Evolutionary conservation across 2,888 invertebrate genomes (phyloP).

Genomic region (Baccha elongata): DNA sequence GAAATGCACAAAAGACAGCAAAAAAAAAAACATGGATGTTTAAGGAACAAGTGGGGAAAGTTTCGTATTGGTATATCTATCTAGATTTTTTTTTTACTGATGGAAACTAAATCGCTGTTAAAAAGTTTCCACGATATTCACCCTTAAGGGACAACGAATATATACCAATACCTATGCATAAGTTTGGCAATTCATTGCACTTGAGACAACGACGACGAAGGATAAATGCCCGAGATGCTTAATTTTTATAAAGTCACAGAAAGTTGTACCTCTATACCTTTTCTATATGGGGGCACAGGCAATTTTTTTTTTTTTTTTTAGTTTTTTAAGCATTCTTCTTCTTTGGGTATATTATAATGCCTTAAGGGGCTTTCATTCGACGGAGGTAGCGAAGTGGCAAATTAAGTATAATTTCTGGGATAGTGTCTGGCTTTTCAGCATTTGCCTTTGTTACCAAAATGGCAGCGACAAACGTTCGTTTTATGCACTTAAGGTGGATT

Average conservation of each 20-base stretch:
- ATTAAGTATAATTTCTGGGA: constrained; percentile 62
- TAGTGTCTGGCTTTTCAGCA: constrained; percentile 1
- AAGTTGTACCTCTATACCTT: constrained; percentile 30
- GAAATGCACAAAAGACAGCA: constrained; percentile 54
- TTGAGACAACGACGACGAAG: constrained; percentile 31
- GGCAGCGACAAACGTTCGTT: constrained; percentile 24
- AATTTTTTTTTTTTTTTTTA: constrained; percentile 13
- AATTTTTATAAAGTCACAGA: constrained; percentile 50
- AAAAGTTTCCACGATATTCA: constrained; percentile 59
- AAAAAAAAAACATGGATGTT: constrained; percentile 12
- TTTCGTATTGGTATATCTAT: too few relatives aligned
- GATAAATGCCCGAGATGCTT: constrained; percentile 52
- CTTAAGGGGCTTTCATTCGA: constrained; percentile 37
- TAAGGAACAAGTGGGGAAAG: constrained; percentile 47
- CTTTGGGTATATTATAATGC: constrained; percentile 12
- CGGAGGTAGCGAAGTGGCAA: constrained; percentile 62
- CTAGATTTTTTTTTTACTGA: constrained; percentile 26
- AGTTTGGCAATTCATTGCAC: constrained; percentile 57
- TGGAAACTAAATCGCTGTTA: constrained; percentile 64
- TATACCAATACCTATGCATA: constrained; percentile 2
- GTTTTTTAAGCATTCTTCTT: constrained; percentile 15
- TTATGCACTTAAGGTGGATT: constrained; percentile 37
- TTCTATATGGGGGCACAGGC: constrained; percentile 24
- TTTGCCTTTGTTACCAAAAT: constrained; percentile 22
- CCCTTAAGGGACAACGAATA: constrained; percentile 27